phyloP scores from a whole-genome alignment of 2,888 invertebrate genomes.

The Mayetiola destructor region DNA sequence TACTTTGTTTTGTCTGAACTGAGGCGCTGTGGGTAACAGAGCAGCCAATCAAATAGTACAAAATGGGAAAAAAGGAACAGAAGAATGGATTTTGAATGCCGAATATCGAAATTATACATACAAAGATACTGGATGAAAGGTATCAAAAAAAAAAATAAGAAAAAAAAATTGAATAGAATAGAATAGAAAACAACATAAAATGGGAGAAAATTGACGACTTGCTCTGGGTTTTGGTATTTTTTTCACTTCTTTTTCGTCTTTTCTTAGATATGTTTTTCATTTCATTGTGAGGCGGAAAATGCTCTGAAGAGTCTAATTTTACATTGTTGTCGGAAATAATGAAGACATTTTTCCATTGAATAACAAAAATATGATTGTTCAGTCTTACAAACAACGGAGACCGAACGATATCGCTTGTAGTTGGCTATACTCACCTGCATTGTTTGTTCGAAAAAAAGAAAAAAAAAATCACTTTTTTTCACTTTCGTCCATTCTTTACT shows the following conservation, averaged over 20 bases:
- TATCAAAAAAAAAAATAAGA: not conserved
- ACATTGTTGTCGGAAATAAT: constrained; percentile 8
- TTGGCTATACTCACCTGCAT: too few species aligned
- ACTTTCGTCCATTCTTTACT: not conserved
- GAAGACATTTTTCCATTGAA: constrained; percentile 13
- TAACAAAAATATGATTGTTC: constrained; percentile 10
- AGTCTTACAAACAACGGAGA: too few species aligned
- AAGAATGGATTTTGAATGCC: not conserved
- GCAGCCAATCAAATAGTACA: constrained; percentile 13
- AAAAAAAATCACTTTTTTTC: not conserved
- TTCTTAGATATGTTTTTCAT: not conserved
- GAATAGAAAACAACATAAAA: not conserved
- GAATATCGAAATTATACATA: not conserved
- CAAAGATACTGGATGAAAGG: not conserved
- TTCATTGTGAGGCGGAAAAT: not conserved
- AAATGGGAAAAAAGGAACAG: too few species aligned
- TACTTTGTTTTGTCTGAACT: too few species aligned
- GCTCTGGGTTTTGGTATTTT: not conserved
- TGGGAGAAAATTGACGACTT: not conserved
- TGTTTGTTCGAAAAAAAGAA: not conserved
- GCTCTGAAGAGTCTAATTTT: constrained; percentile 11
- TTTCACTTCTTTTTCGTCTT: not conserved
- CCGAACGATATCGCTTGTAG: too few species aligned
- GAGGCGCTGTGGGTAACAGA: constrained; percentile 4
- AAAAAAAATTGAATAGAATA: not conserved